Conservation (phyloP, 2,888 invertebrate genomes). For the Cactoblastis cactorum region DNA sequence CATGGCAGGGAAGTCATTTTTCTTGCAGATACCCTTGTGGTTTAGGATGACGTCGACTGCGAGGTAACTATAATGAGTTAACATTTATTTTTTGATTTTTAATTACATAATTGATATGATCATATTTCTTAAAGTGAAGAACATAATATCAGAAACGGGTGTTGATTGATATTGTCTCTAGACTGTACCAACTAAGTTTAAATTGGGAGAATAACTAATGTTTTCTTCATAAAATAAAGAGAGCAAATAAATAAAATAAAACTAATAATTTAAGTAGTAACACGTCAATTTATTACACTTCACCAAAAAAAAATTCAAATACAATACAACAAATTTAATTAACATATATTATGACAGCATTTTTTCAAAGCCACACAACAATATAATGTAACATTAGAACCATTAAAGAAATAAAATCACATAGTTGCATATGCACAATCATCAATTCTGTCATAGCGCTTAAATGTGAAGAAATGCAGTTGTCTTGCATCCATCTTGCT, state of each 20-base stretch:
- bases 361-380: conserved; percentile 17
- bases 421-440: conserved; percentile 57
- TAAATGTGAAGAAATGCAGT: conserved; percentile 45
- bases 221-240: no score
- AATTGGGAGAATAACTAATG: no score
- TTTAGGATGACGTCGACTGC: conserved; percentile 44
- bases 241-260: background rate
- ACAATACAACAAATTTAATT: no score
- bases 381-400: background rate
- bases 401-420: conserved; percentile 22
- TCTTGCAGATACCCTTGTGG: conserved; percentile 46
- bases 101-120: no score
- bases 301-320: background rate
- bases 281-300: background rate
- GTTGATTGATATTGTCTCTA: no score
- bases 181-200: no score
- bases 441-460: conserved; percentile 33
- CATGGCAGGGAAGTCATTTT: conserved; percentile 42
- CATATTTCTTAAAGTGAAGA: no score
- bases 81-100: conserved; percentile 1
- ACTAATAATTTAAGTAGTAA: background rate
- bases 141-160: no score
- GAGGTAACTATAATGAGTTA: conserved; percentile 37
- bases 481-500: conserved; percentile 41
- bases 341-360: no score